Percentiles rank a stretch among this genome's conserved stretches.
Evolutionary conservation across 2,888 invertebrate genomes (phyloP).

Genomic region (Caenorhabditis doughertyi): DNA sequence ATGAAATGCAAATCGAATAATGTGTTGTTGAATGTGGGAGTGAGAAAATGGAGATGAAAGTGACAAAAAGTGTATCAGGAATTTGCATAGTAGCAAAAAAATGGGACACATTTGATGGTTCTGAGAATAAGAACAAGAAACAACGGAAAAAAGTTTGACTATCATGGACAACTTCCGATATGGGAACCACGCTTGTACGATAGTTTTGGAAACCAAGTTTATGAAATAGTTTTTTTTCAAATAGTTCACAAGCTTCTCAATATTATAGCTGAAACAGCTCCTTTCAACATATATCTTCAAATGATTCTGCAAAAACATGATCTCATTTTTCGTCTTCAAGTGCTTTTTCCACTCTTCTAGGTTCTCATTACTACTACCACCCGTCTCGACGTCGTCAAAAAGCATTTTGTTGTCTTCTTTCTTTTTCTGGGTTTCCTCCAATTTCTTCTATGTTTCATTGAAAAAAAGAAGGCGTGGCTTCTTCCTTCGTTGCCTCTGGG

Average conservation of each 20-base stretch:
- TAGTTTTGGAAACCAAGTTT: too few relatives aligned
- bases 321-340: conserved; percentile 49
- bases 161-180: too few relatives aligned
- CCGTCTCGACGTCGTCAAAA: conserved; percentile 45
- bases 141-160: not conserved
- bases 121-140: not conserved
- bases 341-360: conserved; percentile 33
- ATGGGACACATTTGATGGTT: conserved; percentile 8
- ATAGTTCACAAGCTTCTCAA: too few relatives aligned
- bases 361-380: conserved; percentile 50
- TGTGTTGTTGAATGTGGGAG: conserved; percentile 19
- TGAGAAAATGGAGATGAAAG: conserved; percentile 21
- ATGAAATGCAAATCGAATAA: conserved; percentile 48
- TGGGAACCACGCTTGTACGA: too few relatives aligned
- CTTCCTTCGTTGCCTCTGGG: conserved; percentile 25
- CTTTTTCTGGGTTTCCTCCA: conserved; percentile 41
- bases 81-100: conserved; percentile 28
- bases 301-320: conserved; percentile 22
- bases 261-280: too few relatives aligned
- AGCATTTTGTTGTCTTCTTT: conserved; percentile 36
- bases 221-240: too few relatives aligned
- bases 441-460: conserved; percentile 39
- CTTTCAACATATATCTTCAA: not conserved
- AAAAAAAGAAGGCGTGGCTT: conserved; percentile 45
- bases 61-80: conserved; percentile 30